Percentiles rank a stretch among this genome's conserved stretches.
Conservation (phyloP, 2,888 invertebrate species). For the Morinoia aosen region DNA sequence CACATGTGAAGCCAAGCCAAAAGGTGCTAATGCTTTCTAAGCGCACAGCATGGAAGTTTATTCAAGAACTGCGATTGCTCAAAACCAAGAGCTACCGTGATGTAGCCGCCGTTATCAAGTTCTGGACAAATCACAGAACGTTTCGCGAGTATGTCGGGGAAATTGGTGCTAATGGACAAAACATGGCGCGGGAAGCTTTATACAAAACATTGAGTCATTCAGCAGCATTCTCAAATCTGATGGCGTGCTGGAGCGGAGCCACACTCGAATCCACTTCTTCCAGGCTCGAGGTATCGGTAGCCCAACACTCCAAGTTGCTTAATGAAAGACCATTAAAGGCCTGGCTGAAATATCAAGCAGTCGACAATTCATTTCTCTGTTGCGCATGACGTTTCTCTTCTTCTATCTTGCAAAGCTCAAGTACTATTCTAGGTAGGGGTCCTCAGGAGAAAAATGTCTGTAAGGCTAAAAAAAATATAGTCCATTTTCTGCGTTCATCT, state of each 20-base stretch:
- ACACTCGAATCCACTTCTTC: not conserved
- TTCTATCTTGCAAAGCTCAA: not conserved
- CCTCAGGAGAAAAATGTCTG: not conserved
- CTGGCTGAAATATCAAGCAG: not conserved
- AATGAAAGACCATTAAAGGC: not conserved
- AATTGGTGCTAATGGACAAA: constrained; percentile 12
- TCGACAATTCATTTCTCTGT: not conserved
- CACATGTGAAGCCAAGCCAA: not conserved
- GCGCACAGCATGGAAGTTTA: not conserved
- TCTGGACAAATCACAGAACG: not conserved
- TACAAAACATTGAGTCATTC: not conserved
- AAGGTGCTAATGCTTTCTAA: not conserved
- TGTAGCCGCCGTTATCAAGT: not conserved
- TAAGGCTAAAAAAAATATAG: not conserved
- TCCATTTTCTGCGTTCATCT: not conserved
- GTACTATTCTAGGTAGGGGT: not conserved
- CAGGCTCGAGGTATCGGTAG: not conserved
- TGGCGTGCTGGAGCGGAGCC: not conserved
- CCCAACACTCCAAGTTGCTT: not conserved
- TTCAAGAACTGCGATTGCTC: not conserved
- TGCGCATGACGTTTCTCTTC: not conserved
- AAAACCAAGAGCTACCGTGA: not conserved
- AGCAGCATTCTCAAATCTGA: not conserved
- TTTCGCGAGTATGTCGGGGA: not conserved
- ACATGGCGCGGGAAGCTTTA: not conserved